Evolutionary conservation across 2,113 vertebrate species (phyloP), one percentile per base, ranked within the genome.

Genomic region (Malurus cyaneus): DNA sequence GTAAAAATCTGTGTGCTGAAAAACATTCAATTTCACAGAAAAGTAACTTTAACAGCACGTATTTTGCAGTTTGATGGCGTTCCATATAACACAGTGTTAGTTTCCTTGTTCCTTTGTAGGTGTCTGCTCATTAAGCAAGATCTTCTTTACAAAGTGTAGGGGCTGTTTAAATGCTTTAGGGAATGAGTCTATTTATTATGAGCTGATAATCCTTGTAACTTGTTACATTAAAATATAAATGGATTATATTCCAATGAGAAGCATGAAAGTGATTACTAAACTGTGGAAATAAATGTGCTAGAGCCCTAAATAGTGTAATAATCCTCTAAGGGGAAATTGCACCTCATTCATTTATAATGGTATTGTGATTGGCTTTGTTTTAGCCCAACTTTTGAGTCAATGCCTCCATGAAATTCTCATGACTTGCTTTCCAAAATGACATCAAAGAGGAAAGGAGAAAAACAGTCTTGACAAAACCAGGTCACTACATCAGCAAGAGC

Each of bases 151-250:
- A 8, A 70, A 91, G 29, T 83, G 31, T 60, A 56, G 66, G 44
- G 21, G 13, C 36, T 93, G 82, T 89, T 92, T 62, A 88, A 97
- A 93, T 93, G 74, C 76, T 91, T 88, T 79, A 91, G 86, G 59
- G 54, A 52, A 93, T 92, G 72, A 92, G 18, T n/a, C 28, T 79
- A 50, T 93, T 95, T 91, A 84, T 93, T 92, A 36, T 1, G 10
- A 95, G 57, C 53, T 82, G 59, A 49, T 93, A 95, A 89, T 87
- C 57, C 86, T 94, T 95, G 60, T 86, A 94, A 92, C 36, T 77
- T 81, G 79, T 95, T 95, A 95, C 72, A 94, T 93, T 96, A 92
- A 96, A 94, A 92, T 91, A 94, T 94, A 97, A 97, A 94, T 93
- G 82, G 62, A 92, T 96, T 92, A 56, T 73, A 81, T 78, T 86